A percentile compares a stretch with the other conserved stretches of the same genome.
Conservation (phyloP, 1,140 invertebrate species). For the Hermatobates lingyangjiaoensis region DNA sequence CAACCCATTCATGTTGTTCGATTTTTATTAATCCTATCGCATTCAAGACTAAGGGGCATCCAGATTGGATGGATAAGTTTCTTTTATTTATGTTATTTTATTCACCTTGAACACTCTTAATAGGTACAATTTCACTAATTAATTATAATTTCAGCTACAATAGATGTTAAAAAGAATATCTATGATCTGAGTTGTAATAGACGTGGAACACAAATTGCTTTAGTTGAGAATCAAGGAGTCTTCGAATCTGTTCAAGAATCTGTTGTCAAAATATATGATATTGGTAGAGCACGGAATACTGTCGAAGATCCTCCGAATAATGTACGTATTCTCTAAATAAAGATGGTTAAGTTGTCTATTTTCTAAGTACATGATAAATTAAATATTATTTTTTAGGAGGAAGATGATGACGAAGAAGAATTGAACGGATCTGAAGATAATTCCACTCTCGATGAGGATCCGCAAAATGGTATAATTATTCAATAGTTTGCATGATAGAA, state of each 20-base stretch:
- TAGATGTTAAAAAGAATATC: conserved; percentile 69
- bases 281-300: conserved; percentile 46
- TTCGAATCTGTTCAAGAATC: conserved; percentile 63
- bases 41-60: too few relatives aligned
- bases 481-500: too few relatives aligned
- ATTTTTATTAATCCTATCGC: too few relatives aligned
- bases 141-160: conserved; percentile 51
- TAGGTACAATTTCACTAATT: too few relatives aligned
- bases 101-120: too few relatives aligned
- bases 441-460: too few relatives aligned
- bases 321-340: background rate
- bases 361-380: conserved; percentile 1
- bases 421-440: conserved; percentile 27
- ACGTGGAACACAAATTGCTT: conserved; percentile 57
- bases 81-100: too few relatives aligned
- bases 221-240: conserved; percentile 63
- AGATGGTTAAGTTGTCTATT: conserved; percentile 8
- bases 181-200: conserved; percentile 53
- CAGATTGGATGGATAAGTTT: too few relatives aligned
- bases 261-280: conserved; percentile 63
- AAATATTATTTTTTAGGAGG: conserved; percentile 27
- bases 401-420: conserved; percentile 46
- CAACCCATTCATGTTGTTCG: too few relatives aligned
- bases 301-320: conserved; percentile 45
- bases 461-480: too few relatives aligned